Evolutionary conservation across 2,113 vertebrate genomes (phyloP), one percentile per base, ranked within the genome.

Genomic region (Cavia porcellus): DNA sequence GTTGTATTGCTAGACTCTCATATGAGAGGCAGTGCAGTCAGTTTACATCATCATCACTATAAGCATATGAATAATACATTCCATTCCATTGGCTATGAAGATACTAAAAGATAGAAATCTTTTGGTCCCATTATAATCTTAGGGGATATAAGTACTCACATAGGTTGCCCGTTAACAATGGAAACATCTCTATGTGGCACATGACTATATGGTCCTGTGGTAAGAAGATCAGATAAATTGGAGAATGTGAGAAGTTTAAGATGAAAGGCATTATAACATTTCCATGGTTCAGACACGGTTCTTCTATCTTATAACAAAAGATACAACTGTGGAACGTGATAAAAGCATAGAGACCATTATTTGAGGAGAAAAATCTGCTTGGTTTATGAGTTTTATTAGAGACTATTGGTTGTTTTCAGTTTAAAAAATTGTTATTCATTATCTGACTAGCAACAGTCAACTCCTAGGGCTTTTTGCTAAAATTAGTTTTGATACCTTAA

Each of bases 401-500:
- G 52, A 14, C 50, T 94, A 15, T 95, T 94, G 47, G 84, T 94
- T 92, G 90, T 96, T 97, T 97, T 97, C 89, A 89, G 91, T 96
- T 94, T 86, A 68, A 97, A 96, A 97, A 97, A 95, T 62, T 96
- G 94, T 91, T 93, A 92, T 96, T 91, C 86, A 94, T 96, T 94
- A 90, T 96, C 82, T 94, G 86, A 96, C 82, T 17, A 89, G 93
- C 62, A 96, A 86, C 86, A 95, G 94, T 95, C 90, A 96, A 97
- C 74, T 96, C 94, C 94, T 93, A 92, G 94, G 89, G 94, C 86
- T 96, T 96, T 97, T 95, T 95, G 89, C 97, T 98, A 96, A 98
- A 97, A 97, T 97, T 98, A 95, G 95, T 98, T 97, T 97, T 93
- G 91, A 96, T 98, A 92, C 92, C 91, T 97, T 96, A 97, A 97